These are phyloP conservation scores for Bostrychus sinensis DNA, from an alignment of 2,113 vertebrate species.

Conservation along the genomic window DNA sequence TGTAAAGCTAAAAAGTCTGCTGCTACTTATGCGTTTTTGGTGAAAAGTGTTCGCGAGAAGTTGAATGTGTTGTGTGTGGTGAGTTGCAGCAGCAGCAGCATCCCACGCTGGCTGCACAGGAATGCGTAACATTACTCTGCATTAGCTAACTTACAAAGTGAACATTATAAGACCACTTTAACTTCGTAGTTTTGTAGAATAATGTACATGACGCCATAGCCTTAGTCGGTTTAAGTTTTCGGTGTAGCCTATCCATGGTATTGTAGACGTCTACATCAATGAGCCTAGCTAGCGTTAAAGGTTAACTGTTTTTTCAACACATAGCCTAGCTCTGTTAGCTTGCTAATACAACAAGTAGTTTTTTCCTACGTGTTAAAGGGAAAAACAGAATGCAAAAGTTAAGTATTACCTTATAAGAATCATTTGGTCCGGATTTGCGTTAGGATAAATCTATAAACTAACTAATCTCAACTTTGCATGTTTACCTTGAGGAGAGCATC, in stretches of 20 bases:
- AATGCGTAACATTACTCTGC: slow-evolving; percentile 7
- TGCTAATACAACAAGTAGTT: neutral
- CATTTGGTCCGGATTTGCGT: too few species aligned
- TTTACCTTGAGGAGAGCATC: slow-evolving; percentile 58
- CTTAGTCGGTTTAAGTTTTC: neutral
- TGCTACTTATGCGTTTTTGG: neutral
- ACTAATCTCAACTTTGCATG: neutral
- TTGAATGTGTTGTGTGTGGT: too few species aligned
- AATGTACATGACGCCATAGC: neutral
- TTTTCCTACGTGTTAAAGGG: too few species aligned
- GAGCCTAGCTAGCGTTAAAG: neutral
- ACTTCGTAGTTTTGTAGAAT: neutral
- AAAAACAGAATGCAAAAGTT: too few species aligned
- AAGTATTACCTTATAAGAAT: too few species aligned
- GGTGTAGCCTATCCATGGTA: too few species aligned
- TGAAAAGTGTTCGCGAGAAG: too few species aligned
- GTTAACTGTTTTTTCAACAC: neutral
- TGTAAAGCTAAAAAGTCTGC: neutral
- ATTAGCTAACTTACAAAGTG: neutral
- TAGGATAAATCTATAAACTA: too few species aligned
- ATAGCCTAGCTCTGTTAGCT: slow-evolving; percentile 5
- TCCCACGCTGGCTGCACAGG: slow-evolving; percentile 32
- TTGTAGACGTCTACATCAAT: too few species aligned
- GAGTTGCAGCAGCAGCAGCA: slow-evolving; percentile 17
- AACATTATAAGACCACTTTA: neutral